These are phyloP conservation scores for Campylomormyrus tamandua DNA, from an alignment of 2,113 vertebrate species.

Conservation along the genomic window DNA sequence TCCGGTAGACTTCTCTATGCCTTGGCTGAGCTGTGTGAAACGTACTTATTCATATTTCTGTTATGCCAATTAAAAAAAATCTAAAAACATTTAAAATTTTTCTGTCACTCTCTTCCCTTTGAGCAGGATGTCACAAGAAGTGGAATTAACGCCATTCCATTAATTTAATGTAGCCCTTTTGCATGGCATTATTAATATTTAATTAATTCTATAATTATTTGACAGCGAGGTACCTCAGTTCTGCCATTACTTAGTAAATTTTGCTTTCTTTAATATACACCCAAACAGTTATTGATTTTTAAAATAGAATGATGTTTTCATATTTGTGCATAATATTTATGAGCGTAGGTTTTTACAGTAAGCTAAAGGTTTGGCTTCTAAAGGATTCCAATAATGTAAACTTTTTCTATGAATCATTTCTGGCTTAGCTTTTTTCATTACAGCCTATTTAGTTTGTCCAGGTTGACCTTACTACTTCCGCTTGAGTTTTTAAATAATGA, in stretches of 20 bases:
- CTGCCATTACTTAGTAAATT: neutral
- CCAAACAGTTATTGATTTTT: neutral
- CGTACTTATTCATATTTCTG: neutral
- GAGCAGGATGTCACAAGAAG: neutral
- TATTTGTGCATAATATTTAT: neutral
- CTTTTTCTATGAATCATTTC: neutral
- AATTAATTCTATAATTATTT: neutral
- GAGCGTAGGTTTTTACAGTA: neutral
- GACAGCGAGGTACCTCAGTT: neutral
- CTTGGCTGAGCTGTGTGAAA: neutral
- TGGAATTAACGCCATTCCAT: neutral
- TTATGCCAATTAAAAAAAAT: neutral
- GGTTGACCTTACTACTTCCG: neutral
- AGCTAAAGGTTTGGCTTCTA: neutral
- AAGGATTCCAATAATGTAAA: slow-evolving; percentile 11
- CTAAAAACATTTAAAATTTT: neutral
- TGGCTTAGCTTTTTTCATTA: neutral
- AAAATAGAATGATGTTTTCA: neutral
- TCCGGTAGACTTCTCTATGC: neutral
- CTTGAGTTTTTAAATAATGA: neutral
- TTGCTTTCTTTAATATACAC: neutral
- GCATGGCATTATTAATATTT: neutral
- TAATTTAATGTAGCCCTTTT: neutral
- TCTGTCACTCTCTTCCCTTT: neutral
- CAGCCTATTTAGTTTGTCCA: neutral